phyloP scores from a whole-genome alignment of 2,113 vertebrate species.

The Cinclus cinclus region DNA sequence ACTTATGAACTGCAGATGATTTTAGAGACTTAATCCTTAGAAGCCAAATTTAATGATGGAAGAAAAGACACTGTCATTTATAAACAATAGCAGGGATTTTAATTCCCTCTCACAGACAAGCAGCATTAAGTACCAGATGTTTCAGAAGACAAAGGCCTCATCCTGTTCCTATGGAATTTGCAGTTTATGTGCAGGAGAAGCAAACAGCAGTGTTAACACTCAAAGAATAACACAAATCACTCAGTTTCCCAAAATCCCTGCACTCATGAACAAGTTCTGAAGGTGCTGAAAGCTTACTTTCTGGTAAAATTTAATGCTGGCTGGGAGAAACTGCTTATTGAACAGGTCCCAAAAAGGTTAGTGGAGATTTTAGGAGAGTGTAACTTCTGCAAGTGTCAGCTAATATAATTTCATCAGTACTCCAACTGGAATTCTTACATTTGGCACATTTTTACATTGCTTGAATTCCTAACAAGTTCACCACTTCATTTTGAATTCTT shows the following conservation, averaged over 20 bases:
- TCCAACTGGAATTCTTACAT: not conserved
- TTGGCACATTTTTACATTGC: not conserved
- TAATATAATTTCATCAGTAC: not conserved
- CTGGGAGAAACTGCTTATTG: not conserved
- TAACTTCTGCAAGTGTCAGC: not conserved
- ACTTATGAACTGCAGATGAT: not conserved
- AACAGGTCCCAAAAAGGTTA: not conserved
- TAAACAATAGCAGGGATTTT: not conserved
- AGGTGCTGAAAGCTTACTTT: not conserved
- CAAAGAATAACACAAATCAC: not conserved
- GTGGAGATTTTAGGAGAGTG: not conserved
- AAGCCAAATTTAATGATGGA: not conserved
- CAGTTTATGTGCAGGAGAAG: not conserved
- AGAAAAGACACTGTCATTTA: not conserved
- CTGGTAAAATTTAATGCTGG: not conserved
- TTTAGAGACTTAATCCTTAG: not conserved
- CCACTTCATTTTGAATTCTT: not conserved
- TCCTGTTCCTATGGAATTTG: not conserved
- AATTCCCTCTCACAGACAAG: not conserved
- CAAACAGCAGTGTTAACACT: not conserved
- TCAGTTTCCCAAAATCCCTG: not conserved
- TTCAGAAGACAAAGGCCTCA: constrained; percentile 1
- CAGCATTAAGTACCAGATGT: not conserved
- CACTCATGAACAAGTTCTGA: not conserved
- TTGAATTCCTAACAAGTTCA: not conserved